phyloP scores from a whole-genome alignment of 2,888 invertebrate species.

The Tethea ocularis region DNA sequence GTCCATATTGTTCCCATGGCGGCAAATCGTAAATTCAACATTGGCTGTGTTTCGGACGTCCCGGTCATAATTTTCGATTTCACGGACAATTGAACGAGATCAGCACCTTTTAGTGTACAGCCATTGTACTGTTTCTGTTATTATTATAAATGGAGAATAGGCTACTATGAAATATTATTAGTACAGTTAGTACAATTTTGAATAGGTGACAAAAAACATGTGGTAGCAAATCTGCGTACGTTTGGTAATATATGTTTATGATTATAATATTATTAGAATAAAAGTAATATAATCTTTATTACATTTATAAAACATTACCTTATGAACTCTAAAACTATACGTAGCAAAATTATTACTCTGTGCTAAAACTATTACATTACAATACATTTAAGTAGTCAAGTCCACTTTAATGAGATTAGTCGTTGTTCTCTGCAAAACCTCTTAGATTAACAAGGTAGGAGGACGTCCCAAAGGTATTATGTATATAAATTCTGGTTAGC shows the following conservation, averaged over 20 bases:
- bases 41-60: slow-evolving; percentile 57
- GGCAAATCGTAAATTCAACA: slow-evolving; percentile 58
- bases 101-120: slow-evolving; percentile 53
- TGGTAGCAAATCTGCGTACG: too few relatives aligned
- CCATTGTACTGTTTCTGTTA: slow-evolving; percentile 19
- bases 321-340: slow-evolving; percentile 9
- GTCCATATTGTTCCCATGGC: slow-evolving; percentile 46
- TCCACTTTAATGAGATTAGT: slow-evolving; percentile 55
- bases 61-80: slow-evolving; percentile 79
- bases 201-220: too few relatives aligned
- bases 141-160: slow-evolving; percentile 25
- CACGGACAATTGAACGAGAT: slow-evolving; percentile 71
- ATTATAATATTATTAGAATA: too few relatives aligned
- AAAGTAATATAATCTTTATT: too few relatives aligned
- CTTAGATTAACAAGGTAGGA: slow-evolving; percentile 63
- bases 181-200: too few relatives aligned
- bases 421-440: slow-evolving; percentile 50
- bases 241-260: too few relatives aligned
- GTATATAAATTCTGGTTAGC: slow-evolving; percentile 33
- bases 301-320: background rate
- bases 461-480: slow-evolving; percentile 51
- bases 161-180: too few relatives aligned
- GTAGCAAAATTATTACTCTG: too few relatives aligned
- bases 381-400: slow-evolving; percentile 36
- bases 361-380: too few relatives aligned